A percentile compares a stretch with the other conserved stretches of the same genome.
phyloP scores from a whole-genome alignment of 2,113 vertebrate genomes.

The Pollimyrus isidori region DNA sequence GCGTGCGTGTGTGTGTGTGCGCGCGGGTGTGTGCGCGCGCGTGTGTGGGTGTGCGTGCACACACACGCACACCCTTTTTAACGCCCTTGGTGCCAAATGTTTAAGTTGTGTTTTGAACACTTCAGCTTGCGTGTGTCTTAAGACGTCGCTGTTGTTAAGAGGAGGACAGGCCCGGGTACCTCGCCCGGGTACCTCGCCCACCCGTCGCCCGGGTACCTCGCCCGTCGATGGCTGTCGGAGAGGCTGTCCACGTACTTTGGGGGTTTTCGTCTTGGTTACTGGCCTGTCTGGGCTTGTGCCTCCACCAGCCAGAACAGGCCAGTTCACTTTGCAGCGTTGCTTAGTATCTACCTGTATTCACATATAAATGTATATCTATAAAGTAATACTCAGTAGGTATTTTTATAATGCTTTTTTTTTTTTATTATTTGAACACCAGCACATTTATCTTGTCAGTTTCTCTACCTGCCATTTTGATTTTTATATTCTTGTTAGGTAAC shows the following conservation, averaged over 20 bases:
- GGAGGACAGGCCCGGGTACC: slow-evolving; percentile 19
- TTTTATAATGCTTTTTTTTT: slow-evolving; percentile 21
- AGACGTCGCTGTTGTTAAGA: slow-evolving; percentile 37
- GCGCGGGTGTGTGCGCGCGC: background rate
- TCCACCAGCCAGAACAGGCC: slow-evolving; percentile 1
- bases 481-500: background rate
- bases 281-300: background rate
- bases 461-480: background rate
- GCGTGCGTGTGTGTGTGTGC: background rate
- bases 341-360: background rate
- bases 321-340: background rate
- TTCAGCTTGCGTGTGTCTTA: slow-evolving; percentile 38
- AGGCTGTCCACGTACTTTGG: background rate
- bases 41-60: background rate
- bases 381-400: background rate
- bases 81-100: slow-evolving; percentile 59
- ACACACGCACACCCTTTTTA: slow-evolving; percentile 6
- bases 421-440: slow-evolving; percentile 18
- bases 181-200: too few relatives aligned
- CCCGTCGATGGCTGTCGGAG: slow-evolving; percentile 10
- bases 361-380: background rate
- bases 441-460: background rate
- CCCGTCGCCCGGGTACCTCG: slow-evolving; percentile 27
- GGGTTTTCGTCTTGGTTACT: background rate
- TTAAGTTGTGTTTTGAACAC: slow-evolving; percentile 29